Conservation (phyloP, 2,888 invertebrate genomes). For the Apamea anceps region DNA sequence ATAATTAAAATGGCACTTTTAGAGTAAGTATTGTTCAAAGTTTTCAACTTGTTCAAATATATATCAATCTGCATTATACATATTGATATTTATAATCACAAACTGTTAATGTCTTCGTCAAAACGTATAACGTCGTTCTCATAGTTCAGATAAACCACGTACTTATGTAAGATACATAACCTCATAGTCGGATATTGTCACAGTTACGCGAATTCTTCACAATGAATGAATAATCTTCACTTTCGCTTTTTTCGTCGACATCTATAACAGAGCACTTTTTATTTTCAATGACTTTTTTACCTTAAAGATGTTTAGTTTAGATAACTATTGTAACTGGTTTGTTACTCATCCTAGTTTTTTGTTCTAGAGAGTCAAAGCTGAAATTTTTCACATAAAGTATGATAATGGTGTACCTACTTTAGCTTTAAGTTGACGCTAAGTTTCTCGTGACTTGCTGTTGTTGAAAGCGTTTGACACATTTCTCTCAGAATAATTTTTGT, state of each 20-base stretch:
- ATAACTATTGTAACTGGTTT: constrained; percentile 31
- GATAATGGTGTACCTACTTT: constrained; percentile 1
- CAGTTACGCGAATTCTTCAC: constrained; percentile 30
- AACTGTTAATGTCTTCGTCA: too few species aligned
- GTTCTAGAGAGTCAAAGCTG: constrained; percentile 22
- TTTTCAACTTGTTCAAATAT: neutral
- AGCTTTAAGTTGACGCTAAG: constrained; percentile 23
- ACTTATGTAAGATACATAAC: neutral
- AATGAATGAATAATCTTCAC: constrained; percentile 34
- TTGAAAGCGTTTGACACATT: constrained; percentile 61
- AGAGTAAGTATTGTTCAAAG: neutral
- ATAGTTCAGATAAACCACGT: neutral
- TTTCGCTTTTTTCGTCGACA: constrained; percentile 48
- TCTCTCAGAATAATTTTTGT: constrained; percentile 47
- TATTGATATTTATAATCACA: neutral
- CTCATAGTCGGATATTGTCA: constrained; percentile 22
- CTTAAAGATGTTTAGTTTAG: constrained; percentile 20
- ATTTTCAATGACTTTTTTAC: constrained; percentile 13
- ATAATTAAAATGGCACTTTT: too few species aligned
- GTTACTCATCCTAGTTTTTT: constrained; percentile 37
- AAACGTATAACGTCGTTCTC: neutral
- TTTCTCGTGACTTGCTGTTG: constrained; percentile 51
- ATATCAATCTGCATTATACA: neutral
- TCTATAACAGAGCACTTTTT: constrained; percentile 38
- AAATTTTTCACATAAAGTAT: constrained; percentile 42